Base-by-base conservation (phyloP, 2,797 vertebrate genomes). In the Chelonia mydas region DNA sequence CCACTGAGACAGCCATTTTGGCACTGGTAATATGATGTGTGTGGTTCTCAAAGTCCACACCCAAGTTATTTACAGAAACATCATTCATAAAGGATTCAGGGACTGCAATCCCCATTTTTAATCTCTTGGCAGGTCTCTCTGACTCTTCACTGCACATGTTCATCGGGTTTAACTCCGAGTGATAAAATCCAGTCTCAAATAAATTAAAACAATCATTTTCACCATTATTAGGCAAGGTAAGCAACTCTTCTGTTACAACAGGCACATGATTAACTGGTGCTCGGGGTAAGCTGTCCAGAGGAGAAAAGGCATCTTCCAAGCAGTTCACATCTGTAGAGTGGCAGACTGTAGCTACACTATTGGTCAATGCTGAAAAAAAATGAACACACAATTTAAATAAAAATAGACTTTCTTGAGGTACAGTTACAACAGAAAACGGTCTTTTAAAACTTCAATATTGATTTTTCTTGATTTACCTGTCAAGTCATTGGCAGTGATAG, bases 1-100 rank as follows among this genome's bases (percentile, higher is more conserved):
- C 99, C 98, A 99, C 99, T 0, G 99, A 99, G 96, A 99, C 99
- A 1, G 99, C 99, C 99, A 99, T 99, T 98, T 99, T 99, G 98
- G 99, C 98, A 95, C 99, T 99, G 53, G 99, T 99, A 97, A 99
- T 99, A 83, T 99, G 99, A 95, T 99, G 99, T 6, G 99, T 97
- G 86, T 99, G 98, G 76, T 99, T 98, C 93, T 99, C 99, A 0
- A 99, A 99, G 98, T 99, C 99, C 97, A 99, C 99, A 45, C 98
- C 99, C n/a, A 99, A 98, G 98, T 99, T 99, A 94, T 98, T 98
- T 96, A 99, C 99, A 55, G 99, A 99, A 81, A 99, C 99, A 51
- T 99, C 99, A 94, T 96, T 99, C 90, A 99, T 99, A 93, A 99
- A 99, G 47, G 99, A 98, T 87, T 99, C 99, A 2, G 98, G 98